Percentiles rank a stretch among this genome's conserved stretches.
phyloP scores from a whole-genome alignment of 2,113 vertebrate genomes.

The Malurus elegans region DNA sequence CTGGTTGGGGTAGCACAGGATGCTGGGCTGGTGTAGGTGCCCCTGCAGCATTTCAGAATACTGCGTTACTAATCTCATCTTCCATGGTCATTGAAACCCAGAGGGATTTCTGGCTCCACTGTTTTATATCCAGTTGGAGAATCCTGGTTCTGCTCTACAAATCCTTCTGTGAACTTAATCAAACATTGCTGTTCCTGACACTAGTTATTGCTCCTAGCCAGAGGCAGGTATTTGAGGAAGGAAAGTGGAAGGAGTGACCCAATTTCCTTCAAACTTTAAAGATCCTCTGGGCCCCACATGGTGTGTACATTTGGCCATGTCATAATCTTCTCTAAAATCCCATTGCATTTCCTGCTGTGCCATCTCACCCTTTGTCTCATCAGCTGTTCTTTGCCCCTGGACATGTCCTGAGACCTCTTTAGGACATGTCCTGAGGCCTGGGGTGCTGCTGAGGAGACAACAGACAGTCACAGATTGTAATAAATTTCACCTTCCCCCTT shows the following conservation, averaged over 20 bases:
- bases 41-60: neutral
- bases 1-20: neutral
- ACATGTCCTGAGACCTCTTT: neutral
- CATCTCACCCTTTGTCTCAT: neutral
- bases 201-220: neutral
- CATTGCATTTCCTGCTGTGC: neutral
- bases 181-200: neutral
- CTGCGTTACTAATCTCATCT: neutral
- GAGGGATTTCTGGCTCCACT: neutral
- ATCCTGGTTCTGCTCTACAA: neutral
- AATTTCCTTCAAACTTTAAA: neutral
- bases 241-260: neutral
- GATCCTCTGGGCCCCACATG: neutral
- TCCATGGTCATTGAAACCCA: neutral
- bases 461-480: fast-evolving
- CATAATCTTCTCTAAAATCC: neutral
- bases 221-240: neutral
- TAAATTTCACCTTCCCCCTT: neutral
- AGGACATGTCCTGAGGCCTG: neutral
- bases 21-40: neutral
- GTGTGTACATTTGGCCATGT: neutral
- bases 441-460: neutral
- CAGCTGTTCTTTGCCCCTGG: neutral
- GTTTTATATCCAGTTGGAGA: neutral
- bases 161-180: neutral